These are phyloP conservation scores for Brachionus paranguensis DNA, from an alignment of 1,140 invertebrate genomes.

Conservation along the genomic window DNA sequence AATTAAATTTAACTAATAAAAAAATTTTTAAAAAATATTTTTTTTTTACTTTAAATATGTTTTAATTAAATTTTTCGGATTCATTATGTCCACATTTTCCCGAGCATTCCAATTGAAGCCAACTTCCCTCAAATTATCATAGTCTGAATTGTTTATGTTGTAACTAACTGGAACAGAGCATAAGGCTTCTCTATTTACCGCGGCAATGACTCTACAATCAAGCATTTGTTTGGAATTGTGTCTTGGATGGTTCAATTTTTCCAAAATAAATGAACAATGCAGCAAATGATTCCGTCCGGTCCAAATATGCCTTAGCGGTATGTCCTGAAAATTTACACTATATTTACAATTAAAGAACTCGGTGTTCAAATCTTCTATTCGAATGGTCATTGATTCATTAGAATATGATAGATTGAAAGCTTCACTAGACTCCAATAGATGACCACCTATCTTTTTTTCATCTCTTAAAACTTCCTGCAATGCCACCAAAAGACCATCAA, in stretches of 20 bases:
- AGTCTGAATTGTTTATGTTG: not conserved
- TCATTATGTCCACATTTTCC: not conserved
- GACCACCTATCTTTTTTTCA: constrained; percentile 28
- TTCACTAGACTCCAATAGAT: constrained; percentile 20
- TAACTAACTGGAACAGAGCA: not conserved
- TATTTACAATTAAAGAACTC: constrained; percentile 27
- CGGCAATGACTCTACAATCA: not conserved
- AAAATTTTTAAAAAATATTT: not conserved
- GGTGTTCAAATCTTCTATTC: not conserved
- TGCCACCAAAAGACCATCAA: not conserved
- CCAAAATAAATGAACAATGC: constrained; percentile 25
- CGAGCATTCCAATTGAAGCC: not conserved
- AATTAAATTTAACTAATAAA: not conserved
- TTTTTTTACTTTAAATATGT: not conserved
- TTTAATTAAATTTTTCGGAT: constrained; percentile 13
- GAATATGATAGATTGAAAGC: not conserved
- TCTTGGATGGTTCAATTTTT: not conserved
- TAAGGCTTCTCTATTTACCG: not conserved
- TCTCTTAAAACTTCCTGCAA: constrained; percentile 25
- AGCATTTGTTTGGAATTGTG: not conserved
- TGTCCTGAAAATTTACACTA: constrained; percentile 12
- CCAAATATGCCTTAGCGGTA: constrained; percentile 32
- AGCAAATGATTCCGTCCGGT: constrained; percentile 16
- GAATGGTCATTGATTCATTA: not conserved
- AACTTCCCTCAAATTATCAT: not conserved